Percentiles rank a stretch among this genome's conserved stretches.
Conservation (phyloP, 2,888 invertebrate genomes). For the Fragum whitleyi region DNA sequence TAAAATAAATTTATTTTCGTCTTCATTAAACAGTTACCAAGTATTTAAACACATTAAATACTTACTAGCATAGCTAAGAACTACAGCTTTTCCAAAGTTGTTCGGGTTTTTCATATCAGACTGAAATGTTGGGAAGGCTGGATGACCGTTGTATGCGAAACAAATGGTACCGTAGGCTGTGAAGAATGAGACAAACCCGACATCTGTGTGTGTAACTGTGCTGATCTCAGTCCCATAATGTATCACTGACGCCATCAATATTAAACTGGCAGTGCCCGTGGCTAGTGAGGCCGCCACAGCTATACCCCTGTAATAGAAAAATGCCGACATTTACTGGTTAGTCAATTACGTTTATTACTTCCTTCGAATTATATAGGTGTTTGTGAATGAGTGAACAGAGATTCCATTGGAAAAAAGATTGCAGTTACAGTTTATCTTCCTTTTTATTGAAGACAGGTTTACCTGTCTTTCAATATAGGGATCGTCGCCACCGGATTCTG, state of each 20-base stretch:
- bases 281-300: conserved; percentile 89
- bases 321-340: too few relatives aligned
- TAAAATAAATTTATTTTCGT: too few relatives aligned
- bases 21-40: too few relatives aligned
- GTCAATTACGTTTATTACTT: too few relatives aligned
- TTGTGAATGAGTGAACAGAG: too few relatives aligned
- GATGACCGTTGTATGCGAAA: conserved; percentile 90
- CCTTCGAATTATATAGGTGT: too few relatives aligned
- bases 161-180: conserved; percentile 89
- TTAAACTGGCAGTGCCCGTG: conserved; percentile 88
- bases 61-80: conserved; percentile 89
- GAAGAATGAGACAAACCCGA: conserved; percentile 88
- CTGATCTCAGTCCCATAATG: conserved; percentile 79
- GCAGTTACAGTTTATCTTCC: too few relatives aligned
- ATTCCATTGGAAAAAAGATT: too few relatives aligned
- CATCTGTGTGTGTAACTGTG: conserved; percentile 41
- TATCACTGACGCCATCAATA: conserved; percentile 89
- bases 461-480: too few relatives aligned
- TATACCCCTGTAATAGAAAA: conserved; percentile 86
- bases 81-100: conserved; percentile 90
- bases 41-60: too few relatives aligned
- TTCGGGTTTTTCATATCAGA: conserved; percentile 94
- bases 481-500: too few relatives aligned
- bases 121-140: conserved; percentile 93
- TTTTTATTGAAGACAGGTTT: too few relatives aligned